Percentiles rank a stretch among this genome's conserved stretches.
Conservation (phyloP, 1,140 invertebrate genomes). For the Caenorhabditis brenneri region DNA sequence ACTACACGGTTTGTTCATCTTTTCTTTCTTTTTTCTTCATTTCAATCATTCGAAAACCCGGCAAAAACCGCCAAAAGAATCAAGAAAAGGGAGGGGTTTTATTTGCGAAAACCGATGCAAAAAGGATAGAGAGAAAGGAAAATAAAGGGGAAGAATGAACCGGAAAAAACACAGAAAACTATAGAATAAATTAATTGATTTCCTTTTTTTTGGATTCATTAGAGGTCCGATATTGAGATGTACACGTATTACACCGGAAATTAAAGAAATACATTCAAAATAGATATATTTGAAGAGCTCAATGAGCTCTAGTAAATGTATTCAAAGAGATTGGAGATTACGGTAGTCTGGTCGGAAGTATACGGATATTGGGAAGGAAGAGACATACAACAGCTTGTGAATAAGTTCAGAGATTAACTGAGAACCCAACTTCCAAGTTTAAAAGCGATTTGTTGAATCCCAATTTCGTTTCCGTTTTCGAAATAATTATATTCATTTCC, state of each 20-base stretch:
- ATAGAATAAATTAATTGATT: not conserved
- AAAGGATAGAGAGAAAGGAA: not conserved
- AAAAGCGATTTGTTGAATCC: not conserved
- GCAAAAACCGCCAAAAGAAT: not conserved
- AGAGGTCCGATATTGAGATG: not conserved
- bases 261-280: not conserved
- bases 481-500: not conserved
- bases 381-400: no score
- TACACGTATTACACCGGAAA: not conserved
- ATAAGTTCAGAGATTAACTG: no score
- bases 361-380: no score
- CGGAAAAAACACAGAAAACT: not conserved
- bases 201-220: not conserved
- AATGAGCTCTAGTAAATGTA: no score
- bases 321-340: no score
- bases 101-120: not conserved
- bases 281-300: no score
- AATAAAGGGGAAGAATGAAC: not conserved
- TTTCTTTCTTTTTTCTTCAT: not conserved
- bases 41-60: not conserved
- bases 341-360: no score
- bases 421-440: no score
- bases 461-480: no score
- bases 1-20: not conserved
- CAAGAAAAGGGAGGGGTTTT: not conserved